These are phyloP conservation scores for Mormoops blainvillei DNA, from an alignment of 2,113 vertebrate species.

Conservation along the genomic window DNA sequence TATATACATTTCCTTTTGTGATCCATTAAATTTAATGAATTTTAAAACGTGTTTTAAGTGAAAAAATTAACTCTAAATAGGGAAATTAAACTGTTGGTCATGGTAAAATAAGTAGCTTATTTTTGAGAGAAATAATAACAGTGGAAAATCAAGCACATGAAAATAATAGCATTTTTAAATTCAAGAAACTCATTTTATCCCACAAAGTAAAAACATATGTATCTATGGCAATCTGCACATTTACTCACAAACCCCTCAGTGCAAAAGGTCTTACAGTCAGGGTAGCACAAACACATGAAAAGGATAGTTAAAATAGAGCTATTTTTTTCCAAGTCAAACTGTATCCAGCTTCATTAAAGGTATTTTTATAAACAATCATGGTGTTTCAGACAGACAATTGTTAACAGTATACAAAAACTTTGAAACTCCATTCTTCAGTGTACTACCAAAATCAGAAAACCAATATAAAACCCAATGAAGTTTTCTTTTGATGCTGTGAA, in stretches of 20 bases:
- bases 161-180: background rate
- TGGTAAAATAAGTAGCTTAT: background rate
- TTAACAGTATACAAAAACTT: too few relatives aligned
- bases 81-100: background rate
- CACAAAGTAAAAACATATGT: background rate
- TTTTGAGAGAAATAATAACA: background rate
- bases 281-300: background rate
- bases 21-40: slow-evolving; percentile 45
- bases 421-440: too few relatives aligned
- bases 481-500: too few relatives aligned
- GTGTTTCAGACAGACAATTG: too few relatives aligned
- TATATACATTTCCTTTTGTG: slow-evolving; percentile 43
- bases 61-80: background rate
- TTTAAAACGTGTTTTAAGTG: slow-evolving; percentile 29
- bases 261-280: background rate
- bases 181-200: background rate
- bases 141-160: background rate
- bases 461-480: too few relatives aligned
- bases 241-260: background rate
- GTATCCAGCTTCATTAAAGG: too few relatives aligned
- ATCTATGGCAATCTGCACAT: background rate
- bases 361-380: too few relatives aligned
- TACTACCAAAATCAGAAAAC: too few relatives aligned
- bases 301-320: background rate
- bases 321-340: too few relatives aligned